These are phyloP conservation scores for Zaprionus ghesquierei DNA, from an alignment of 1,140 invertebrate genomes.

Conservation along the genomic window DNA sequence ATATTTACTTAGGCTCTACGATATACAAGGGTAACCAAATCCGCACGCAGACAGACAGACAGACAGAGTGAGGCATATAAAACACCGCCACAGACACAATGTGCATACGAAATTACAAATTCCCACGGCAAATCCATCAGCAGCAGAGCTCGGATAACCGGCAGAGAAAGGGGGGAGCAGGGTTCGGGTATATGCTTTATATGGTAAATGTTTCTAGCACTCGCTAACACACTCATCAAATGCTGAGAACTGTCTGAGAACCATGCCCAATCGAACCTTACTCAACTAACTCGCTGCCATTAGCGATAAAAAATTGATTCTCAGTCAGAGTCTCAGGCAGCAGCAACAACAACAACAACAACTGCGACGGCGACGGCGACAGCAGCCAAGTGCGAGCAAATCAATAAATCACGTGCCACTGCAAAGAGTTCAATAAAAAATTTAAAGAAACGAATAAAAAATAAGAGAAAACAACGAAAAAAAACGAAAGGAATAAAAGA, in stretches of 20 bases:
- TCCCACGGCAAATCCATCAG: conserved; percentile 74
- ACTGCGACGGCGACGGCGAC: background rate
- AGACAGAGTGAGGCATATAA: conserved; percentile 23
- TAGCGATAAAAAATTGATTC: conserved; percentile 68
- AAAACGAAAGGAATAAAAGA: conserved; percentile 1
- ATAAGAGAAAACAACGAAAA: too few species aligned
- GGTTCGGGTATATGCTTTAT: background rate
- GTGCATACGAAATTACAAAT: conserved; percentile 77
- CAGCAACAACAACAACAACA: background rate
- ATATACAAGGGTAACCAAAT: conserved; percentile 45
- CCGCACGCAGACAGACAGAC: conserved; percentile 18
- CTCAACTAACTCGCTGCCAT: conserved; percentile 63
- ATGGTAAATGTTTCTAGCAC: conserved; percentile 50
- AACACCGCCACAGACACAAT: conserved; percentile 45
- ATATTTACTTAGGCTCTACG: conserved; percentile 68
- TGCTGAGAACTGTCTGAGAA: conserved; percentile 20
- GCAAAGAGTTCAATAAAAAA: conserved; percentile 52
- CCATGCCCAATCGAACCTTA: conserved; percentile 45
- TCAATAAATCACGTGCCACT: conserved; percentile 72
- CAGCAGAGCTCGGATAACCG: conserved; percentile 4
- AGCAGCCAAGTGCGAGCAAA: conserved; percentile 42
- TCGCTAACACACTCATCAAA: conserved; percentile 60
- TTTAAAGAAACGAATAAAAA: conserved; percentile 9
- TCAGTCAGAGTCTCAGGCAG: too few species aligned
- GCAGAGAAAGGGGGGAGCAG: background rate